Conservation (phyloP, 2,113 vertebrate genomes). For the Rynchops niger region DNA sequence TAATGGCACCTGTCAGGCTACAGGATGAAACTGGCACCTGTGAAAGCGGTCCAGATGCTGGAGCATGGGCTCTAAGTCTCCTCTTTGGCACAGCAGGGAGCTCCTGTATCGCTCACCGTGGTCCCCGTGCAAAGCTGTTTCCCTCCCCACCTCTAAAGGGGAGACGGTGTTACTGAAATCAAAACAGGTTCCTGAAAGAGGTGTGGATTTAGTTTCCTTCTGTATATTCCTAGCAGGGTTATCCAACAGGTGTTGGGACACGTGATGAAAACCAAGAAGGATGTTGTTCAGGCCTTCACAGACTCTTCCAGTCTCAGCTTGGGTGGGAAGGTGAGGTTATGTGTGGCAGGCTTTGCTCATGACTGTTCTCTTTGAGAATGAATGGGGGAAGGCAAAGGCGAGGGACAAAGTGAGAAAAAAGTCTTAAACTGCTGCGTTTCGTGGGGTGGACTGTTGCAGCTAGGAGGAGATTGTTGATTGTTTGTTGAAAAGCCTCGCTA, state of each 20-base stretch:
- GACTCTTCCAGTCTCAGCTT: neutral
- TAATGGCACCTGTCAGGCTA: neutral
- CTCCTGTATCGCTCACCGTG: neutral
- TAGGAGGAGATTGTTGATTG: conserved; percentile 11
- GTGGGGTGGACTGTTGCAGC: neutral
- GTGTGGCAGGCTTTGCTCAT: neutral
- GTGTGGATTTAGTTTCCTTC: neutral
- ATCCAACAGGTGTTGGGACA: neutral
- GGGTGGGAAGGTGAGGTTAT: neutral
- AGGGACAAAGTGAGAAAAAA: neutral
- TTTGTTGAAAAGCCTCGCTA: neutral
- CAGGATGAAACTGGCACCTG: neutral
- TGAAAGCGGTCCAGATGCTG: neutral
- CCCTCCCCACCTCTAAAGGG: neutral
- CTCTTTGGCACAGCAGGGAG: neutral
- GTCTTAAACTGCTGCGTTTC: neutral
- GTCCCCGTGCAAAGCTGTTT: neutral
- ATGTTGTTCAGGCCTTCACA: neutral
- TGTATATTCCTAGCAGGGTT: neutral
- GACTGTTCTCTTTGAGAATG: neutral
- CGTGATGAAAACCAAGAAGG: neutral
- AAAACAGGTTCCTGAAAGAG: neutral
- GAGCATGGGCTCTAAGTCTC: neutral
- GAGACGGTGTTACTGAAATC: neutral
- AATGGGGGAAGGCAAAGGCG: neutral